Evolutionary conservation across 2,797 vertebrate genomes (phyloP), one percentile per base, ranked within the genome.

Genomic region (Syndactyla subalaris): DNA sequence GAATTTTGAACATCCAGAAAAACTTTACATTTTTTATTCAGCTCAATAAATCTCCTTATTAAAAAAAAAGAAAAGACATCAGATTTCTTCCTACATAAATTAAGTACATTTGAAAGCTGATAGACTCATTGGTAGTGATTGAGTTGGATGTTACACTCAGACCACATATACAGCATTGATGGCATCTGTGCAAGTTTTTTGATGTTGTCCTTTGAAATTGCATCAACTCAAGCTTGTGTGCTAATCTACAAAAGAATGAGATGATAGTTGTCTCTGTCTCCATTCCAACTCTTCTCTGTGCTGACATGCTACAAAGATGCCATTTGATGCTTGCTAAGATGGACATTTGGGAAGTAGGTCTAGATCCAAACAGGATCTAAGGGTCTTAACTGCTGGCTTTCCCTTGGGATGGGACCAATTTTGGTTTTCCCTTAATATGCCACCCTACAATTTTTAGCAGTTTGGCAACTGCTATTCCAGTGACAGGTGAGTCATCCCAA

Each of bases 61-160:
- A 27, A 26, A 49, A 26, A 71, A 65, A 58, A 46, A 24, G 3
- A 45, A 76, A 46, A 27, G 3, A 41, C 73, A 46, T 12, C 17
- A 46, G 13, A 29, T 67, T 90, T 85, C 73, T 90, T 79, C 62
- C 74, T 88, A 83, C 17, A 59, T 70, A 62, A 85, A 84, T 54
- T 82, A 92, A 65, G 18, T 94, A 80, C 46, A 55, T 89, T 96
- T 59, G 55, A 96, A 94, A 95, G 30, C n/a, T 72, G 34, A 66
- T 88, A 67, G 83, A 71, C 21, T 85, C 36, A 59, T 68, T 81
- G 41, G 38, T 58, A 85, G 36, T 70, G 80, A 72, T 32, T 85
- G 71, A 89, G 36, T 83, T 22, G 55, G n/a, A 88, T 90, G 59
- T 85, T 57, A 89, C 12, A 52, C 58, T 95, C 32, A 92, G 72